Base-by-base conservation (phyloP, 1,140 invertebrate genomes). In the Callitettix versicolor region DNA sequence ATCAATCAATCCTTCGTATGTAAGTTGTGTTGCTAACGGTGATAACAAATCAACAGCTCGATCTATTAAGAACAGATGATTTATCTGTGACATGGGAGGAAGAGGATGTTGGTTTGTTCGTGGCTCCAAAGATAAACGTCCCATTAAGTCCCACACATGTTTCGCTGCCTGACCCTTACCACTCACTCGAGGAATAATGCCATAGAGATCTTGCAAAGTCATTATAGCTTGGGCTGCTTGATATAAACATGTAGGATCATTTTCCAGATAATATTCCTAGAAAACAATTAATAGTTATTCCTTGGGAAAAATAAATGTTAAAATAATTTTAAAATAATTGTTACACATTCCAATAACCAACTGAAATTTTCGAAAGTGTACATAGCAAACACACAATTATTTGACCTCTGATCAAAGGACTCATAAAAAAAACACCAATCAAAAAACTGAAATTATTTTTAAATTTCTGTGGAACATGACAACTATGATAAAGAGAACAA, bases 1-100 rank as follows among this genome's bases (percentile, higher is more conserved):
- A 75, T 96, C 96, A 62, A 99, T 92, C 11, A 98, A 73, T 15
- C 95, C 96, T 73, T 98, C 95, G 68, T 98, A 99, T 0, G 95
- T 98, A 15, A 98, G 76, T 65, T 99, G 96, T 0, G 91, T 96
- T 1, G 91, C 81, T 57, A 99, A 71, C 3, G 94, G 90, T 30
- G 91, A 91, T 5, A 98, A 76, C 47, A 96, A 79, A 76, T 99
- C 96, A 14, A 97, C 79, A 48, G 82, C 82, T 30, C 95, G 74
- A 73, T 97, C 94, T 1, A 97, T 69, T 14, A 97, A 66, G 17
- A 98, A 73, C 7, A 99, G 74, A 68, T 89, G 88, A 68, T 97
- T 91, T 22, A 97, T 94, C 61, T 80, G 76, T 11, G 80, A 73
- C 22, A 72, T 69, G 34, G 76, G 69, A 66, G 73, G 68, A 61